phyloP scores from a whole-genome alignment of 2,888 invertebrate genomes.

The Steinernema carpocapsae region DNA sequence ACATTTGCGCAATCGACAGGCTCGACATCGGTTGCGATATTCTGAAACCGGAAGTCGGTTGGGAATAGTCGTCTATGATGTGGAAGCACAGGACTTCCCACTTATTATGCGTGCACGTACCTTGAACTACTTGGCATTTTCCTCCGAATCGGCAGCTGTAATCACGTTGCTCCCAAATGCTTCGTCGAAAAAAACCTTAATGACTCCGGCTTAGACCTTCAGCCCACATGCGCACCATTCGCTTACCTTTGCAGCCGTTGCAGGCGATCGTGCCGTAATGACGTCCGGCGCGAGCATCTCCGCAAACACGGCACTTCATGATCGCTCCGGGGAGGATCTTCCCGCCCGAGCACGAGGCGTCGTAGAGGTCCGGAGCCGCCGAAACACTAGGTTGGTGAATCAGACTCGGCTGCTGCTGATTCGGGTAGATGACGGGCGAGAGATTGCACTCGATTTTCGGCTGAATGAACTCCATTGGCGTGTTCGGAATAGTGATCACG shows the following conservation, averaged over 20 bases:
- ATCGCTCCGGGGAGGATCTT: conserved; percentile 19
- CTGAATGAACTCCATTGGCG: conserved; percentile 27
- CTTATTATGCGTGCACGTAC: conserved; percentile 30
- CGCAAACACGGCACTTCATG: conserved; percentile 60
- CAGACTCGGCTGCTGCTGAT: conserved; percentile 28
- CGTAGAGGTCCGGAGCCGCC: conserved; percentile 24
- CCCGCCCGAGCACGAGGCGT: conserved; percentile 13
- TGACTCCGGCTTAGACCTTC: background rate
- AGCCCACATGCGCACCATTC: background rate
- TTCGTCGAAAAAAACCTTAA: conserved; percentile 38
- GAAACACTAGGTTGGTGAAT: conserved; percentile 24
- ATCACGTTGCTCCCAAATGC: conserved; percentile 61
- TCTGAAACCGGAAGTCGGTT: conserved; percentile 39
- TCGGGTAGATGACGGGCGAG: conserved; percentile 17
- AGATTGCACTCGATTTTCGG: conserved; percentile 30
- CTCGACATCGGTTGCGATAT: conserved; percentile 58
- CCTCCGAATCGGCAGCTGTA: conserved; percentile 59
- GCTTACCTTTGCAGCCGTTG: conserved; percentile 58
- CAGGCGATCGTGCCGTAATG: conserved; percentile 61
- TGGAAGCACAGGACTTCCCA: too few relatives aligned
- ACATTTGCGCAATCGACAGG: conserved; percentile 54
- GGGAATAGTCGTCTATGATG: background rate
- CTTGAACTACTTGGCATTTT: conserved; percentile 57
- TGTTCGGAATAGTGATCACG: conserved; percentile 28
- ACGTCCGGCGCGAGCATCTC: conserved; percentile 56